Base-by-base conservation (phyloP, 2,888 invertebrate genomes). In the Schizaphis graminum region DNA sequence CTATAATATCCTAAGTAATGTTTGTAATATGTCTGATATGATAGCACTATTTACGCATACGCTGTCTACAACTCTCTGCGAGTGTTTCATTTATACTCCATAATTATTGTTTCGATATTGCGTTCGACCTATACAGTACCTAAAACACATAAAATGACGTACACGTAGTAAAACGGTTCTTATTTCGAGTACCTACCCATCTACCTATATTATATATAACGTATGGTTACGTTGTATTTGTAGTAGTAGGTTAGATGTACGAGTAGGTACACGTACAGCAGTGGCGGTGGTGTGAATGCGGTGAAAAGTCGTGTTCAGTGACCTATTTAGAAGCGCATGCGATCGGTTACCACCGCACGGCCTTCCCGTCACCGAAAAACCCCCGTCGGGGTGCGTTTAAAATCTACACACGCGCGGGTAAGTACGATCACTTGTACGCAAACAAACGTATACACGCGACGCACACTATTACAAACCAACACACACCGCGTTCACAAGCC, bases 301-400 rank as follows among this genome's bases (percentile, higher is more conserved):
- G 93, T 16, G 90, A 47, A 89, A 93, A 89, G 89, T 84, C 93
- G 85, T 53, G 89, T 84, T 89, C 85, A 85, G 57, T 86, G 90
- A 94, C 93, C 93, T 41, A 90, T 94, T 90, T 94, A 35, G 86
- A 28, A 85, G 93, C 93, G 93, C 93, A 93, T 93, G 93, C 89
- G 93, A 89, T 93, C 56, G 92, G 87, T 87, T 86, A 87, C n/a
- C 87, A 16, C 87, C 92, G 61, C 92, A 13, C 28, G 26, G 21
- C 47, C 49, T 16, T 13, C 56, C 11, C 44, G 41, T 21, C 10
- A 1, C 26, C 44, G 24, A 10, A 41, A 44, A n/a, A 4, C 67
- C 77, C 35, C 56, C 47, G 35, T 56, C 56, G 56, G 89, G 56
- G 89, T 56, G 41, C 56, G 89, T 56, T 56, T 56, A 41, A 26